Evolutionary conservation across 2,888 invertebrate species (phyloP), one percentile per base, ranked within the genome.

Genomic region (Drosophila longiperda): DNA sequence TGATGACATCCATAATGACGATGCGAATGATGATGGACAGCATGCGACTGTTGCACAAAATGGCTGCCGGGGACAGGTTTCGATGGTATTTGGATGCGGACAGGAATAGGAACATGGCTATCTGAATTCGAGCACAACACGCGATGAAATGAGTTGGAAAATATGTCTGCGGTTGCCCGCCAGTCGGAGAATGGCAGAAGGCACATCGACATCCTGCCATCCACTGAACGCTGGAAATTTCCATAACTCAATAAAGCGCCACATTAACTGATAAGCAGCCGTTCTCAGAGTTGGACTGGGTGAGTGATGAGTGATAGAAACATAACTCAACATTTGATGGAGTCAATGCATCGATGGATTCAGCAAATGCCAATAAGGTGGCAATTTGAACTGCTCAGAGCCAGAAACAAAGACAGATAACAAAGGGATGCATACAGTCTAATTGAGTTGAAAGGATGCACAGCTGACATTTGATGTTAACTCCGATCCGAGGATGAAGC

Each of bases 81-180:
- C 11, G n/a, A 65, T 61, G 5, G 8, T 36, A 26, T 26, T 15
- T 11, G 36, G 48, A 34, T 59, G 34, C 20, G 29, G 38, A 29
- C 32, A 23, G 67, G 68, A 73, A 70, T 53, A 54, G 66, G 53
- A 76, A 83, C 74, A 80, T 69, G 82, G 77, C 61, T 80, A 91
- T 90, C 81, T 84, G 87, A 78, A 82, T 45, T 73, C 60, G 33
- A 20, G 49, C 61, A 17, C 58, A 73, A 68, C 66, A 64, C 63
- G 58, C 82, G 45, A 80, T 75, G 80, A 89, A 92, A 89, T 91
- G 92, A 90, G 78, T 87, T 87, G 92, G 91, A 92, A 91, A 92
- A 91, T 91, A 87, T 90, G 92, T 79, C 78, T 78, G 83, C 61
- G 83, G 80, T 75, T 67, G 23, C 52, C 66, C 40, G 45, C 6